These are phyloP conservation scores for Nephrotoma appendiculata DNA, from an alignment of 2,888 invertebrate genomes.

Conservation along the genomic window DNA sequence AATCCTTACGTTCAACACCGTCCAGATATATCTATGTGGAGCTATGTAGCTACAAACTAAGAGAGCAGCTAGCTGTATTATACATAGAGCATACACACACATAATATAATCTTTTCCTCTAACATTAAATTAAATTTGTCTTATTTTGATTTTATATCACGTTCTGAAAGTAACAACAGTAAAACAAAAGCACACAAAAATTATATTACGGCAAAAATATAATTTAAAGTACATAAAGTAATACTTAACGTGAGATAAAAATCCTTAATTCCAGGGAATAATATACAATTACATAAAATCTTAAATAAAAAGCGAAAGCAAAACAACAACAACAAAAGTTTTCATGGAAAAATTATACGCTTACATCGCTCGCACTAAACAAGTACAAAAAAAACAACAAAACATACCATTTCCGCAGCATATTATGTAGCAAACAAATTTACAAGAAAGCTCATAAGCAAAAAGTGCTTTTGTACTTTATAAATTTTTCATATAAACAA, in stretches of 20 bases:
- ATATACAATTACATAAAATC: background rate
- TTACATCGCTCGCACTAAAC: background rate
- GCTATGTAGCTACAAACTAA: too few species aligned
- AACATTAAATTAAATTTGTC: background rate
- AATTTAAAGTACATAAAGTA: background rate
- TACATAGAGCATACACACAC: too few species aligned
- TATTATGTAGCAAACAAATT: background rate
- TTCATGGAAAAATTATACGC: background rate
- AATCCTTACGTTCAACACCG: too few species aligned
- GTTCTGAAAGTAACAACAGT: background rate
- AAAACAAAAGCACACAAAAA: background rate
- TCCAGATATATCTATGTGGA: too few species aligned
- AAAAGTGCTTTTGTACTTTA: background rate
- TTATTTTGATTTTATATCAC: background rate
- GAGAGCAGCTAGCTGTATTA: too few species aligned
- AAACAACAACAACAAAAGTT: background rate
- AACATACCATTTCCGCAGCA: background rate
- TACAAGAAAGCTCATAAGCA: background rate
- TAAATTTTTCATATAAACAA: background rate
- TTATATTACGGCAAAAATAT: background rate
- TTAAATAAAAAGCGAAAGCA: background rate
- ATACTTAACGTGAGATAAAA: background rate
- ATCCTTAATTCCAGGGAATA: background rate
- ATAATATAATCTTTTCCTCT: too few species aligned
- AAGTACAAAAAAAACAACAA: background rate